These are phyloP conservation scores for Meteorus cinctellus DNA, from an alignment of 2,888 invertebrate species.

Conservation along the genomic window DNA sequence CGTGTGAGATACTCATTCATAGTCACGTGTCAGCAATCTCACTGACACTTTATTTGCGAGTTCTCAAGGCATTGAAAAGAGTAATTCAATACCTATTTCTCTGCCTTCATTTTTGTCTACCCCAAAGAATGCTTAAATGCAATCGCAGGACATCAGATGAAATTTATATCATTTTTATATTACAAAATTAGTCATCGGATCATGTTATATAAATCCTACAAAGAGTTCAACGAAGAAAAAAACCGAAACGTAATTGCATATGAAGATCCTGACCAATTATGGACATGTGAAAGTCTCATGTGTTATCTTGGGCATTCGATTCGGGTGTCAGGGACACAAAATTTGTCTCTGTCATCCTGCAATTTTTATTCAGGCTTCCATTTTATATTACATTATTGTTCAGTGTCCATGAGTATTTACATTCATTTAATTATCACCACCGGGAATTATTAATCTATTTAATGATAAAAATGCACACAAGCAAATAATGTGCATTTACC, in stretches of 20 bases:
- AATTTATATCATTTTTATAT: background rate
- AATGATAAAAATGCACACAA: conserved; percentile 23
- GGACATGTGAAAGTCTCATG: conserved; percentile 31
- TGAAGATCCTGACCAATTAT: conserved; percentile 28
- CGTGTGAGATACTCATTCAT: background rate
- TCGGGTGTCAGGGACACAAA: conserved; percentile 36
- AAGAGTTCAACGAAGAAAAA: background rate
- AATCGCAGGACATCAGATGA: background rate
- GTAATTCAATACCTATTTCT: background rate
- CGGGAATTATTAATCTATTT: conserved; percentile 14
- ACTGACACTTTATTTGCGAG: background rate
- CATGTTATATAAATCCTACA: background rate
- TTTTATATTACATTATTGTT: background rate
- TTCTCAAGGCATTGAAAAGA: background rate
- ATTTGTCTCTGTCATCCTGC: conserved; percentile 32
- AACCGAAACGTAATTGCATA: background rate
- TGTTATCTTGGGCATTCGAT: background rate
- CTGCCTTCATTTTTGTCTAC: background rate
- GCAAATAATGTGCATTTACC: conserved; percentile 14
- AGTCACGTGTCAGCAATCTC: background rate
- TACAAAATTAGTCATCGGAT: background rate
- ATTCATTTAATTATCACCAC: conserved; percentile 1
- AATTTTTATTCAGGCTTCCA: background rate
- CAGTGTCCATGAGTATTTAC: background rate
- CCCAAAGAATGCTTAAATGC: background rate